These are phyloP conservation scores for Dicycla oo DNA, from an alignment of 2,888 invertebrate species.

Conservation along the genomic window DNA sequence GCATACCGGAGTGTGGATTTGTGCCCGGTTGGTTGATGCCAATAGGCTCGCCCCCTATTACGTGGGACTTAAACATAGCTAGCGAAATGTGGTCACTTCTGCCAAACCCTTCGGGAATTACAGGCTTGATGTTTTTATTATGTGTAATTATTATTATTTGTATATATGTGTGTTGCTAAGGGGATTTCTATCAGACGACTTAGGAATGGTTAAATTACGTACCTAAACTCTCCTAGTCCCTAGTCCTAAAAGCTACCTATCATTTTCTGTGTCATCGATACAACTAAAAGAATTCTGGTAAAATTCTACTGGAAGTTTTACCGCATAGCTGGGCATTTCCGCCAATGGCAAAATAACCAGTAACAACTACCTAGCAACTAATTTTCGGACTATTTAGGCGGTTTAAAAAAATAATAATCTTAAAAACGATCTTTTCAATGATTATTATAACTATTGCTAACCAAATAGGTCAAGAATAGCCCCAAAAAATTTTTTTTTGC, in stretches of 20 bases:
- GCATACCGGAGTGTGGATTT: not conserved
- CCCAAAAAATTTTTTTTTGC: too few relatives aligned
- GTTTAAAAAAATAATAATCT: too few relatives aligned
- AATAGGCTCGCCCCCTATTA: not conserved
- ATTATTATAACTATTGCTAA: too few relatives aligned
- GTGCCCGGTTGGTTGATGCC: not conserved
- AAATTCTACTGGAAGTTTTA: not conserved
- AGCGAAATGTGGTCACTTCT: not conserved
- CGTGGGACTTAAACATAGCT: not conserved
- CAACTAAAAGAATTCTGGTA: not conserved
- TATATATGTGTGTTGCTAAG: not conserved
- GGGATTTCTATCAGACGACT: not conserved
- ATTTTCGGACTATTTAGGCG: too few relatives aligned
- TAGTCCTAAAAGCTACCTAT: not conserved
- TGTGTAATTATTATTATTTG: not conserved
- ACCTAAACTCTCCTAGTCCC: not conserved
- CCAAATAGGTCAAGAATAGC: too few relatives aligned
- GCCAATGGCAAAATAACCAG: too few relatives aligned
- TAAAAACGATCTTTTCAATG: too few relatives aligned
- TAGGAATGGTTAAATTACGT: not conserved
- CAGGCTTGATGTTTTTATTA: not conserved
- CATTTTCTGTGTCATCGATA: not conserved
- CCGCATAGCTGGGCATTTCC: too few relatives aligned
- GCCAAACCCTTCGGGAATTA: not conserved
- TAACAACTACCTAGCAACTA: too few relatives aligned